A percentile compares a stretch with the other conserved stretches of the same genome.
Conservation (phyloP, 2,113 vertebrate genomes). For the Carettochelys insculpta region DNA sequence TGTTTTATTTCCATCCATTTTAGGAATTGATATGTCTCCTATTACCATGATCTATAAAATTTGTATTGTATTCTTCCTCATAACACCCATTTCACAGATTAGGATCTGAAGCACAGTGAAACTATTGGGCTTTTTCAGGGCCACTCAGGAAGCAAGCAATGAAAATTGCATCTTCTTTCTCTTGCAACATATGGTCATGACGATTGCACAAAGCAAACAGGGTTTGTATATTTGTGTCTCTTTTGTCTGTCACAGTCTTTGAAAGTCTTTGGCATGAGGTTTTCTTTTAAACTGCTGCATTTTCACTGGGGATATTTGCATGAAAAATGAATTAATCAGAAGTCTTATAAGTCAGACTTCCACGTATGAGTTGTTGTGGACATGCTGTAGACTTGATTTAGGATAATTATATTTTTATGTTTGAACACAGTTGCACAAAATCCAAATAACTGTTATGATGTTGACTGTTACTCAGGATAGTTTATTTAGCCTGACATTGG, state of each 20-base stretch:
- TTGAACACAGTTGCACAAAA: neutral
- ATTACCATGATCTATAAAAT: neutral
- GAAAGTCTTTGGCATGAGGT: neutral
- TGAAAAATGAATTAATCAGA: constrained; percentile 49
- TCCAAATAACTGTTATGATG: neutral
- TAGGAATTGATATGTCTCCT: neutral
- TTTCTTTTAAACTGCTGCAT: neutral
- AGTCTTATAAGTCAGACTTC: constrained; percentile 50
- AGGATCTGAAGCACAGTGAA: neutral
- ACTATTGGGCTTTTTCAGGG: neutral
- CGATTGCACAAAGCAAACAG: neutral
- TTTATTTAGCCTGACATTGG: neutral
- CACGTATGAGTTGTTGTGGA: constrained; percentile 15
- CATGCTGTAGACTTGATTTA: neutral
- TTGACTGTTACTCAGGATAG: neutral
- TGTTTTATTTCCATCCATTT: neutral
- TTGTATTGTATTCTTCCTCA: neutral
- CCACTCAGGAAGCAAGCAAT: neutral
- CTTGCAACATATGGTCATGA: neutral
- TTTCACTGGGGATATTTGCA: neutral
- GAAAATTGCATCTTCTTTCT: neutral
- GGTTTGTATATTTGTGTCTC: neutral
- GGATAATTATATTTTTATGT: neutral
- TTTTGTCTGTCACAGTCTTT: neutral
- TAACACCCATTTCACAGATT: neutral